Evolutionary conservation across 2,113 vertebrate genomes (phyloP).

Genomic region (Scartelaos histophorus): DNA sequence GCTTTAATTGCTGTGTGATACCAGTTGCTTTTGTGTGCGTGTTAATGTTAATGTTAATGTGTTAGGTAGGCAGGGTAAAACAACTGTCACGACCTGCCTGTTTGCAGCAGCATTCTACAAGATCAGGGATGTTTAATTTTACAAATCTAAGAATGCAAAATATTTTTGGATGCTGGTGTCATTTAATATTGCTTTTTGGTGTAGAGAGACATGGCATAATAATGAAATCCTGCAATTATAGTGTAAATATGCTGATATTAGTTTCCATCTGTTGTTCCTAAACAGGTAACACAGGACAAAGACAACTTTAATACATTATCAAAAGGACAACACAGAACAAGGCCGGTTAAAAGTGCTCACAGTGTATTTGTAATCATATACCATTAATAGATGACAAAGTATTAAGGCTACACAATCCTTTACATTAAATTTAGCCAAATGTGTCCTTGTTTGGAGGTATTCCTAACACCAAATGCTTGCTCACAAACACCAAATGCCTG

Average conservation of each 20-base stretch:
- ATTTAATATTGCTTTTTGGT: too few relatives aligned
- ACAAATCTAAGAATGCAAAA: not conserved
- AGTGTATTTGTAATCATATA: too few relatives aligned
- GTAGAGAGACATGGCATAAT: too few relatives aligned
- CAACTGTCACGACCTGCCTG: not conserved
- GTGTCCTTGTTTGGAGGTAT: slow-evolving; percentile 44
- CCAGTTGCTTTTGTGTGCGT: not conserved
- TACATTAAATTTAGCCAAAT: slow-evolving; percentile 20
- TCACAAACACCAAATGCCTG: slow-evolving; percentile 28
- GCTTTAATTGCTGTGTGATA: not conserved
- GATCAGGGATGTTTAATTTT: not conserved
- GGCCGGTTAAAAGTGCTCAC: too few relatives aligned
- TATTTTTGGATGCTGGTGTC: too few relatives aligned
- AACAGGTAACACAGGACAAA: too few relatives aligned
- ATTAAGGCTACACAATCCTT: not conserved
- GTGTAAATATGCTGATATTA: too few relatives aligned
- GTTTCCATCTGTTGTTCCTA: too few relatives aligned
- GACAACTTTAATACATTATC: too few relatives aligned
- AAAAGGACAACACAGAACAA: too few relatives aligned
- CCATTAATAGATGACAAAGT: too few relatives aligned
- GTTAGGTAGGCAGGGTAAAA: not conserved
- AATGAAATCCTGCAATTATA: too few relatives aligned
- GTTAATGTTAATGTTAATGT: not conserved
- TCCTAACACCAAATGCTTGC: slow-evolving; percentile 3
- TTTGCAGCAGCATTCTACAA: not conserved